phyloP scores from a whole-genome alignment of 2,113 vertebrate genomes.

The Pungitius pungitius region DNA sequence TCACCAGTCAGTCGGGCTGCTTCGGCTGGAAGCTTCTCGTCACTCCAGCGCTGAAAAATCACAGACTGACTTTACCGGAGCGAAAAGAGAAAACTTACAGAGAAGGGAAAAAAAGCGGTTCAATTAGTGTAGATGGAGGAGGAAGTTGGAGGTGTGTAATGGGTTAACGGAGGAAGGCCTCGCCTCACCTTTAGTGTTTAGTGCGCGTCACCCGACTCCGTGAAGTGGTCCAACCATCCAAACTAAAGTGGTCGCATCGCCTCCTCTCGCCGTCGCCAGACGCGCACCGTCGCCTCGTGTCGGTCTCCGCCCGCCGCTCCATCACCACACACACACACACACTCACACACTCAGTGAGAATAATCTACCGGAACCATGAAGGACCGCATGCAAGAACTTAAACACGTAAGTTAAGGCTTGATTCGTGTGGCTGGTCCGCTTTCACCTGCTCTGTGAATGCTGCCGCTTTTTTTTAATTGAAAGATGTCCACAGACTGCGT shows the following conservation, averaged over 20 bases:
- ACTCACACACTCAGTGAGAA: slow-evolving; percentile 16
- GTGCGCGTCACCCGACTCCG: slow-evolving; percentile 62
- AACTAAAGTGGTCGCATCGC: slow-evolving; percentile 6
- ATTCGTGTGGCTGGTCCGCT: not conserved
- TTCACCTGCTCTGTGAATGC: not conserved
- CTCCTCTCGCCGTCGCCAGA: slow-evolving; percentile 33
- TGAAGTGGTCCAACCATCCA: slow-evolving; percentile 53
- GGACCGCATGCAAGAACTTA: slow-evolving; percentile 80
- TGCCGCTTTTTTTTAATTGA: not conserved
- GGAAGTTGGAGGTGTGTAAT: slow-evolving; percentile 61
- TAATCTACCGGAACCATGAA: slow-evolving; percentile 64
- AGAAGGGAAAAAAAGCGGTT: not conserved
- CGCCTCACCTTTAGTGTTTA: slow-evolving; percentile 69
- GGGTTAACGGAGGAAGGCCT: slow-evolving; percentile 71
- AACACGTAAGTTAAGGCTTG: slow-evolving; percentile 70
- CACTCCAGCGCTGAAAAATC: rapidly evolving
- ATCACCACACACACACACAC: slow-evolving; percentile 31
- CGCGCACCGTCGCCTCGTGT: slow-evolving; percentile 47
- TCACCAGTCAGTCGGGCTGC: not conserved
- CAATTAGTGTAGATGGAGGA: slow-evolving; percentile 15
- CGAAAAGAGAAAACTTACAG: not conserved
- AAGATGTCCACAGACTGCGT: not conserved
- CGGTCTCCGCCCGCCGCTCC: slow-evolving; percentile 50
- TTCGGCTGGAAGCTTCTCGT: not conserved
- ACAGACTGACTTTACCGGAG: not conserved